phyloP scores from a whole-genome alignment of 2,888 invertebrate genomes.

The Scaeva pyrastri region DNA sequence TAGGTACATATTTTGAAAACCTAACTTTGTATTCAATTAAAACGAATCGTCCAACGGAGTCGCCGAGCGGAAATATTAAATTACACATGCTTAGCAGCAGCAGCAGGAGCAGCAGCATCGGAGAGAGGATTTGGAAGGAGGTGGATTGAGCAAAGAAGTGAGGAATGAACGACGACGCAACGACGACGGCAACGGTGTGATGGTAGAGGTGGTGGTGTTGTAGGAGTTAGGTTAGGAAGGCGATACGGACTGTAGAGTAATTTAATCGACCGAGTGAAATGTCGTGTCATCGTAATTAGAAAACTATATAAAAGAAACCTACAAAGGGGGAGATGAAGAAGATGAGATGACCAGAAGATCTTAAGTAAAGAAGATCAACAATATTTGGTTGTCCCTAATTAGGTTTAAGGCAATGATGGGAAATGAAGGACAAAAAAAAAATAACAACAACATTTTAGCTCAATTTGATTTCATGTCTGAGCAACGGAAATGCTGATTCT shows the following conservation, averaged over 20 bases:
- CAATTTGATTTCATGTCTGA: no score
- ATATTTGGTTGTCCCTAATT: background rate
- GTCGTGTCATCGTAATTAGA: slow-evolving; percentile 74
- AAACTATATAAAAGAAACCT: slow-evolving; percentile 47
- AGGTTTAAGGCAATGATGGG: background rate
- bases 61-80: slow-evolving; percentile 71
- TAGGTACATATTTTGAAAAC: slow-evolving; percentile 1
- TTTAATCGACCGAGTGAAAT: slow-evolving; percentile 72
- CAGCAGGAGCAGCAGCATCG: background rate
- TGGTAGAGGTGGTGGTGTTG: background rate
- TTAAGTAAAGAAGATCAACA: background rate
- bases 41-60: slow-evolving; percentile 52
- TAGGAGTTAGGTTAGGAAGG: slow-evolving; percentile 4
- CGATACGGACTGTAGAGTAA: slow-evolving; percentile 51
- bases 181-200: background rate
- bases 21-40: slow-evolving; percentile 62
- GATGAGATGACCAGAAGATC: background rate
- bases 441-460: background rate
- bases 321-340: background rate
- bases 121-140: background rate
- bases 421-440: background rate
- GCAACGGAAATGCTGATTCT: no score
- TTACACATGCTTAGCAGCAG: slow-evolving; percentile 64
- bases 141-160: background rate
- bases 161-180: background rate